phyloP scores from a whole-genome alignment of 37 sponge, comb jelly and placozoan species.

The Cliona cf. orientalis region DNA sequence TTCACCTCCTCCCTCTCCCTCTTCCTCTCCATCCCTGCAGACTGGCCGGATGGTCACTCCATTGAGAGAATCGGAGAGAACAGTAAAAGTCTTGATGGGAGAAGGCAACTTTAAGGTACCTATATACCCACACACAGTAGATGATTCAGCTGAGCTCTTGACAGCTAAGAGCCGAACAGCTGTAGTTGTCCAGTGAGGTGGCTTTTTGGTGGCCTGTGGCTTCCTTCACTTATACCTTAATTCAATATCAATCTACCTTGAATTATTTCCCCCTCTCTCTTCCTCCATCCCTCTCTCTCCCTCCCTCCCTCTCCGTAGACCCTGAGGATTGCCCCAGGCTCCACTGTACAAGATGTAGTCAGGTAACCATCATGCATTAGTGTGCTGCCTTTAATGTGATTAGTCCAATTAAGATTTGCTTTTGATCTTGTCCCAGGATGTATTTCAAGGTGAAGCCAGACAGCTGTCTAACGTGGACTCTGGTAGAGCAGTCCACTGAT shows the following conservation, averaged over 20 bases:
- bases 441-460: conserved; percentile 57
- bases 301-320: too few relatives aligned
- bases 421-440: conserved; percentile 25
- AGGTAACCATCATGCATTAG: conserved; percentile 17
- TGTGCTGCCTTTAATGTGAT: too few relatives aligned
- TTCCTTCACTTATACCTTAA: too few relatives aligned
- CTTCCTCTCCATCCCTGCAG: conserved; percentile 2
- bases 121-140: not conserved
- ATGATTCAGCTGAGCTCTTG: not conserved
- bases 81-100: conserved; percentile 46
- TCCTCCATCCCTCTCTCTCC: too few relatives aligned
- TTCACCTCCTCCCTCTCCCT: not conserved
- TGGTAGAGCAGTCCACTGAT: conserved; percentile 73
- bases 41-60: conserved; percentile 70
- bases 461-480: conserved; percentile 42
- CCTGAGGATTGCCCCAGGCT: conserved; percentile 28
- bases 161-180: not conserved
- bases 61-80: conserved; percentile 41
- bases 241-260: not conserved
- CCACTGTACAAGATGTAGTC: conserved; percentile 54
- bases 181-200: not conserved
- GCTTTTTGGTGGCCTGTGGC: not conserved
- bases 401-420: too few relatives aligned
- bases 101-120: conserved; percentile 65
- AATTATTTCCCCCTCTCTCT: not conserved